Conservation (phyloP, 2,113 vertebrate genomes). For the Calidris pygmaea region DNA sequence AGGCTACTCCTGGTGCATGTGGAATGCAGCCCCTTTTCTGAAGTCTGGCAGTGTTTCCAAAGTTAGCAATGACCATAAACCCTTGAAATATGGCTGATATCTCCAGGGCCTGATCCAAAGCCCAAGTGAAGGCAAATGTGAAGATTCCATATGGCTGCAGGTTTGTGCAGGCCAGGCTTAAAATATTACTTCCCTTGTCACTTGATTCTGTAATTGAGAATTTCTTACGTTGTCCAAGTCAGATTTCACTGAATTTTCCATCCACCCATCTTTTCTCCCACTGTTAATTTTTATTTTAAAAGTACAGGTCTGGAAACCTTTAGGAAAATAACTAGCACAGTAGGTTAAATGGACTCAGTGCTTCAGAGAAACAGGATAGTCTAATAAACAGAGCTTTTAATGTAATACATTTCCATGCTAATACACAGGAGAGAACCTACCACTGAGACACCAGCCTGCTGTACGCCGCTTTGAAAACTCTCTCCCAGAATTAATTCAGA, state of each 20-base stretch:
- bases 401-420: neutral
- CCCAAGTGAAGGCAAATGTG: neutral
- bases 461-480: neutral
- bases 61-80: slow-evolving; percentile 11
- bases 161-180: neutral
- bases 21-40: neutral
- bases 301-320: neutral
- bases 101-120: neutral
- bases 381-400: neutral
- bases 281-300: neutral
- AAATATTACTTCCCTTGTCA: neutral
- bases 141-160: neutral
- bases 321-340: neutral
- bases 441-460: neutral
- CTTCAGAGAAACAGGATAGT: neutral
- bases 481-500: slow-evolving; percentile 32
- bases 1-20: neutral
- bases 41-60: neutral
- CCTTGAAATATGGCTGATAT: neutral
- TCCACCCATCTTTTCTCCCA: neutral
- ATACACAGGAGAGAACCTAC: slow-evolving; percentile 4
- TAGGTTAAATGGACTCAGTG: neutral
- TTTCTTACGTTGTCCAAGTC: neutral
- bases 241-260: neutral
- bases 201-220: neutral